Conservation (phyloP, 2,797 vertebrate genomes). For the Miichthys miiuy region DNA sequence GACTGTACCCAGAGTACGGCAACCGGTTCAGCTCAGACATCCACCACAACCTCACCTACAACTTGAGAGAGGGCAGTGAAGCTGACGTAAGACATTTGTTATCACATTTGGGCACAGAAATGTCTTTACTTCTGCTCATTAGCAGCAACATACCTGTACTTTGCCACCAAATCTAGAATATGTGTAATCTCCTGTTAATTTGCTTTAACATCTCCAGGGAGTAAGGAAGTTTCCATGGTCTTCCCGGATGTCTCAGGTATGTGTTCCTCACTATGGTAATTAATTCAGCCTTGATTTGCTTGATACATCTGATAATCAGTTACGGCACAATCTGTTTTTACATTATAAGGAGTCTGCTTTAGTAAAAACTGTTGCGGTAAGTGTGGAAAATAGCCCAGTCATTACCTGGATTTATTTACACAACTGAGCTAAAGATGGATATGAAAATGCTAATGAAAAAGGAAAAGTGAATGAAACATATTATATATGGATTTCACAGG, state of each 20-base stretch:
- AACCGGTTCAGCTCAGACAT: conserved; percentile 91
- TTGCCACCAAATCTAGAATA: conserved; percentile 2
- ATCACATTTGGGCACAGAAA: too few species aligned
- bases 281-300: conserved; percentile 1
- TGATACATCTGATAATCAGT: not conserved
- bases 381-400: not conserved
- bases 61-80: conserved; percentile 91
- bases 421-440: not conserved
- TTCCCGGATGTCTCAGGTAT: conserved; percentile 87
- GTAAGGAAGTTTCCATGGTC: conserved; percentile 85
- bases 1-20: conserved; percentile 94
- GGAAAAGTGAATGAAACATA: not conserved
- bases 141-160: not conserved
- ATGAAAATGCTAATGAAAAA: not conserved
- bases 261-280: conserved; percentile 30
- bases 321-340: conserved; percentile 15
- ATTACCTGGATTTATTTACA: not conserved
- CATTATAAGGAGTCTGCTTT: not conserved
- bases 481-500: not conserved
- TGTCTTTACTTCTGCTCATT: not conserved
- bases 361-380: not conserved
- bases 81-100: conserved; percentile 82
- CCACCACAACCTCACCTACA: conserved; percentile 96
- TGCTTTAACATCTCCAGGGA: conserved; percentile 80
- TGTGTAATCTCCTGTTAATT: conserved; percentile 33